Base-by-base conservation (phyloP, 2,113 vertebrate species). In the Apodemus speciosus region DNA sequence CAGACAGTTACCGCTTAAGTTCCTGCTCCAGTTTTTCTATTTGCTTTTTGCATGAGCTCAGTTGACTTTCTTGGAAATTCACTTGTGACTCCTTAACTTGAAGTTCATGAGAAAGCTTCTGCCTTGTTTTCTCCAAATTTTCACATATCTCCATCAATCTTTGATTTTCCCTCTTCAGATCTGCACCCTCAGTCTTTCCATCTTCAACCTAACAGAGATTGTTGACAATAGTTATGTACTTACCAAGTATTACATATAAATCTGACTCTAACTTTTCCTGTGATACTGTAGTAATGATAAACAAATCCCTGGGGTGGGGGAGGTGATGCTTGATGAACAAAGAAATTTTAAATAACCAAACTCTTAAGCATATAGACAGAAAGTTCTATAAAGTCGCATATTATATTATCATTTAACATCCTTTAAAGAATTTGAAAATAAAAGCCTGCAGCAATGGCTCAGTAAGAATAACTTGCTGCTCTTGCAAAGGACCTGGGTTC, bases 61-160 rank as follows among this genome's bases (percentile, higher is more conserved):
- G 98, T 72, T 99, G 99, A 30, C 99, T 98, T 53, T 99, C 99
- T 95, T 99, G 98, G 97, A 99, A 98, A 96, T 97, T 99, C 89
- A 99, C 98, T 97, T 99, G 99, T 64, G 99, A 98, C 95, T 99
- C 99, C 95, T 99, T 99, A 32, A 99, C 97, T 90, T 99, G 99
- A 38, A 99, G 98, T 62, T 99, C 99, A 93, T 99, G 99, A 69
- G 96, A 96, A 35, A 98, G 97, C 97, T 99, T 99, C 97, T 99
- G 99, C 85, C 98, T 99, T 40, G 98, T 95, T 96, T 99, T 99
- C 93, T 99, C 99, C 96, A 99, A 94, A 96, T 88, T 98, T 90
- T 99, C 99, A 96, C 99, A 99, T 6, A 98, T 98, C 97, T 99
- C 99, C 77, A 99, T 96, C 85, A 99, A 93, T 73, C 97, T 98